Evolutionary conservation across 64 coral and sea anemone genomes (phyloP).

Genomic region (Montipora efflorescens): DNA sequence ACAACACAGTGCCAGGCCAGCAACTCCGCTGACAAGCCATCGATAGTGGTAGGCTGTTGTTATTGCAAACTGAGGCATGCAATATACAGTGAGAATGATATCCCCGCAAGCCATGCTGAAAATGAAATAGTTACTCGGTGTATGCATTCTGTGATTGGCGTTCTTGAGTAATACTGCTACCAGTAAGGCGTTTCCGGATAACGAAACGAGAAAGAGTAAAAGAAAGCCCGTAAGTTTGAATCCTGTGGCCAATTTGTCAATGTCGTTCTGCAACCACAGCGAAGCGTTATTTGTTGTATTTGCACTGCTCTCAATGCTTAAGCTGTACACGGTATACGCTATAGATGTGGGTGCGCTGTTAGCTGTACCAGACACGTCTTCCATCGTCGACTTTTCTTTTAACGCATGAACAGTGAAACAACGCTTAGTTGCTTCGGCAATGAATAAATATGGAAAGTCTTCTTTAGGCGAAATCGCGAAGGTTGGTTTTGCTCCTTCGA

Average conservation of each 20-base stretch:
- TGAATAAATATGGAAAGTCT: too few relatives aligned
- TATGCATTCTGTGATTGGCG: constrained; percentile 8
- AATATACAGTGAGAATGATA: too few relatives aligned
- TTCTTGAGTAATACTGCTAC: constrained; percentile 59
- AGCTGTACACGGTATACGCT: background rate
- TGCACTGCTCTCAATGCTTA: background rate
- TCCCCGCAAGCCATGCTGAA: too few relatives aligned
- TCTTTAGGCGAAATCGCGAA: too few relatives aligned
- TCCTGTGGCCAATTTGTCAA: background rate
- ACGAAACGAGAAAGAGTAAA: background rate
- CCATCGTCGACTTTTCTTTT: too few relatives aligned
- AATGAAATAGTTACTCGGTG: too few relatives aligned
- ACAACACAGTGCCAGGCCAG: too few relatives aligned
- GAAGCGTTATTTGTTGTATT: too few relatives aligned
- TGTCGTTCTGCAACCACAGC: background rate
- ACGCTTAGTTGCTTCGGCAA: too few relatives aligned
- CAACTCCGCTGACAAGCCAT: background rate
- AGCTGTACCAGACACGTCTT: background rate
- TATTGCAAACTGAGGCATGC: background rate
- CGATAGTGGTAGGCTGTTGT: background rate
- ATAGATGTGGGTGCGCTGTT: background rate
- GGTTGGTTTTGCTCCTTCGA: background rate
- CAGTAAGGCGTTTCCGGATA: constrained; percentile 28
- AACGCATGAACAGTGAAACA: too few relatives aligned
- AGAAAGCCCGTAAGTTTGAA: background rate